Evolutionary conservation across 1,140 invertebrate genomes (phyloP).

Genomic region (Drosophila kepulauana): DNA sequence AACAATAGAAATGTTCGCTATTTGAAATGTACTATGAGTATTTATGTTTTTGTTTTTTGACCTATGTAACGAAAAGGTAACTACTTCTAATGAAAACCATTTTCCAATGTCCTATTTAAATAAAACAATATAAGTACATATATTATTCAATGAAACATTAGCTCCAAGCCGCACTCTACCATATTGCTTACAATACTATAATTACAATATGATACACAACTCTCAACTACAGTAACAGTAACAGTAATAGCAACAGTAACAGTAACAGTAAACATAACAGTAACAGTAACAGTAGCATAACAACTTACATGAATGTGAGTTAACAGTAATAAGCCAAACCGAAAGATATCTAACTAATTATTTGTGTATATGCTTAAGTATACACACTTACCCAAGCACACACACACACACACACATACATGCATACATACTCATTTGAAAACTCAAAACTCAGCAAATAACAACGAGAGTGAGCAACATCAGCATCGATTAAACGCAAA

Average conservation of each 20-base stretch:
- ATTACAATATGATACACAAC: constrained; percentile 37
- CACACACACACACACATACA: constrained; percentile 18
- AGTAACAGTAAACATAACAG: constrained; percentile 27
- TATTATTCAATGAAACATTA: constrained; percentile 78
- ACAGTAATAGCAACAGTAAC: constrained; percentile 16
- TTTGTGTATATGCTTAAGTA: constrained; percentile 28
- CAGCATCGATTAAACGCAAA: not conserved
- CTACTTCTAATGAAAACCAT: constrained; percentile 18
- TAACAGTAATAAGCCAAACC: constrained; percentile 16
- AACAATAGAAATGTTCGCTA: constrained; percentile 27
- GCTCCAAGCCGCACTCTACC: constrained; percentile 74
- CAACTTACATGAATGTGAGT: constrained; percentile 50
- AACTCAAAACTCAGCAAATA: constrained; percentile 41
- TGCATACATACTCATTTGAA: constrained; percentile 19
- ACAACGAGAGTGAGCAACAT: constrained; percentile 19
- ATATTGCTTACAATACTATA: constrained; percentile 71
- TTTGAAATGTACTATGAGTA: constrained; percentile 25
- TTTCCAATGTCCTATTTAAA: constrained; percentile 43
- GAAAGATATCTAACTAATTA: constrained; percentile 23
- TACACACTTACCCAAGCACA: constrained; percentile 24
- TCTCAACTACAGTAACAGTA: constrained; percentile 33
- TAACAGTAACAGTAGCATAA: constrained; percentile 37
- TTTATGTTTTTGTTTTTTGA: constrained; percentile 33
- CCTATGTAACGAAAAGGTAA: constrained; percentile 7
- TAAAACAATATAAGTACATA: constrained; percentile 56